Conservation (phyloP, 2,113 vertebrate species). For the Cichladusa arquata region DNA sequence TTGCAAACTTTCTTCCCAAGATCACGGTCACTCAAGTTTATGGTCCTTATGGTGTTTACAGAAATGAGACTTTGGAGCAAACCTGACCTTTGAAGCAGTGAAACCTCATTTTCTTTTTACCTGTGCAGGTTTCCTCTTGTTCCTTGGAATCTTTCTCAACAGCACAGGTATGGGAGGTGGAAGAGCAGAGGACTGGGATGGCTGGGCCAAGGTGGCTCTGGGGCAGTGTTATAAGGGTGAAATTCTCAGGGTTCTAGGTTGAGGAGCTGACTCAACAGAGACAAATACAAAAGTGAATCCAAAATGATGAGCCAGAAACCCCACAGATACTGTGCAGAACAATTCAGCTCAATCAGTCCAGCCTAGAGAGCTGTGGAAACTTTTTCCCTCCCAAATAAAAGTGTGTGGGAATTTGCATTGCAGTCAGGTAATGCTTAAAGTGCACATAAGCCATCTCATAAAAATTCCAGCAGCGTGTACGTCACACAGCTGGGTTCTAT, state of each 20-base stretch:
- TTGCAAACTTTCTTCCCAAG: not conserved
- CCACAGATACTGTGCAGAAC: not conserved
- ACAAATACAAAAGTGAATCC: not conserved
- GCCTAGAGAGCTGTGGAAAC: not conserved
- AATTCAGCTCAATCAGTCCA: not conserved
- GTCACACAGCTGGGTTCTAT: slow-evolving; percentile 54
- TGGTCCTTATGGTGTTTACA: not conserved
- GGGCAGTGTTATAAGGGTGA: not conserved
- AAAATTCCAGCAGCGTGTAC: slow-evolving; percentile 42
- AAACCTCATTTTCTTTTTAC: not conserved
- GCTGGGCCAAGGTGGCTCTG: not conserved
- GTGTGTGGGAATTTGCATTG: slow-evolving; percentile 48
- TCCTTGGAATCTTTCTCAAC: not conserved
- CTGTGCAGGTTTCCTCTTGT: not conserved
- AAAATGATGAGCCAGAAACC: not conserved
- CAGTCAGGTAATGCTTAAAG: slow-evolving; percentile 51
- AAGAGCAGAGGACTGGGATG: not conserved
- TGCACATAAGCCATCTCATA: slow-evolving; percentile 53
- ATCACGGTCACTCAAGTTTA: not conserved
- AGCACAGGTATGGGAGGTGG: accelerated
- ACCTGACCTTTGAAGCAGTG: not conserved
- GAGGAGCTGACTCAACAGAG: slow-evolving; percentile 11
- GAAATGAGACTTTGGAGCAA: not conserved
- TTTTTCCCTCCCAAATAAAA: not conserved
- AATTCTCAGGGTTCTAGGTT: not conserved